A percentile compares a stretch with the other conserved stretches of the same genome.
phyloP scores from a whole-genome alignment of 2,797 vertebrate genomes.

The Gymnothorax reevesii region DNA sequence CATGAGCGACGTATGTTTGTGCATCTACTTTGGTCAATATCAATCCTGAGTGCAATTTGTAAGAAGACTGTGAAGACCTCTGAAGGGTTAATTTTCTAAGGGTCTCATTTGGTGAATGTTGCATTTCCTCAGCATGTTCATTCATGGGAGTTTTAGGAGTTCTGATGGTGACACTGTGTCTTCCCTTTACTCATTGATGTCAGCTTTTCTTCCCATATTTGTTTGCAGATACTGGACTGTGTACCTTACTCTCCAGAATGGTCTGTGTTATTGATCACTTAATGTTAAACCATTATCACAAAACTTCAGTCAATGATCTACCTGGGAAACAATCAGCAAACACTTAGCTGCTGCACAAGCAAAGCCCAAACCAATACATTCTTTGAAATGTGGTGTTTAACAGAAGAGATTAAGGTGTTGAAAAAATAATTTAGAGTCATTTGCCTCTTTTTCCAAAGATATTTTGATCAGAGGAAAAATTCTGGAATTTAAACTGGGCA shows the following conservation, averaged over 20 bases:
- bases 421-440: constrained; percentile 32
- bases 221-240: constrained; percentile 24
- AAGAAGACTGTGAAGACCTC: constrained; percentile 1
- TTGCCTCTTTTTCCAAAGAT: constrained; percentile 25
- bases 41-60: background rate
- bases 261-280: constrained; percentile 24
- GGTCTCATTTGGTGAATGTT: background rate
- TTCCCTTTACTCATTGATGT: constrained; percentile 29
- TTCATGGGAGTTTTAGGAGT: constrained; percentile 9
- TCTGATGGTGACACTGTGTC: background rate
- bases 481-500: constrained; percentile 5
- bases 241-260: constrained; percentile 26
- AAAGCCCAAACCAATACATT: constrained; percentile 29
- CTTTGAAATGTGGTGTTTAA: constrained; percentile 38
- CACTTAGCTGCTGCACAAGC: constrained; percentile 25
- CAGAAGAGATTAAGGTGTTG: constrained; percentile 34
- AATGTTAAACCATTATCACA: constrained; percentile 30
- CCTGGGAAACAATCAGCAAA: constrained; percentile 33
- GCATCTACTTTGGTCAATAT: background rate
- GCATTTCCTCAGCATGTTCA: background rate
- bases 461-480: constrained; percentile 19
- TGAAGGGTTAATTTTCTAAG: background rate
- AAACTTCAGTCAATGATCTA: constrained; percentile 40
- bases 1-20: background rate
- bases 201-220: constrained; percentile 28